phyloP scores from a whole-genome alignment of 2,113 vertebrate genomes.

The Pterocles orientalis region DNA sequence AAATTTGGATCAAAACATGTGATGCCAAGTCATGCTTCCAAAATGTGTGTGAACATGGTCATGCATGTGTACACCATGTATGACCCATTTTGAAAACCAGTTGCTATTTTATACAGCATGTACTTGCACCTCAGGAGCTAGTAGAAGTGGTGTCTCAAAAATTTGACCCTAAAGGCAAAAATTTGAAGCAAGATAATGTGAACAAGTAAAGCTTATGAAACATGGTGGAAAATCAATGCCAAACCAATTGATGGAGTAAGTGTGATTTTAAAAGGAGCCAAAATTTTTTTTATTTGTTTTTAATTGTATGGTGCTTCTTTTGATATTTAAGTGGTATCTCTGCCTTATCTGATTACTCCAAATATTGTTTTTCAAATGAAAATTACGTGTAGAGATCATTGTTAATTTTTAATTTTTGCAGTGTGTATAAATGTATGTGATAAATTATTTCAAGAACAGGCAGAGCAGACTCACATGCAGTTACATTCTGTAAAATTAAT shows the following conservation, averaged over 20 bases:
- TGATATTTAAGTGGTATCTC: neutral
- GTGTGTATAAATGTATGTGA: neutral
- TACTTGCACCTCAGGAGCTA: neutral
- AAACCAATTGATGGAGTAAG: neutral
- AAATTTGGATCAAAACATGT: neutral
- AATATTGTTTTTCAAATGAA: neutral
- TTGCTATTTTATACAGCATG: fast-evolving
- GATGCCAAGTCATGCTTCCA: neutral
- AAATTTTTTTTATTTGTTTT: neutral
- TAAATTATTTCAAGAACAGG: neutral
- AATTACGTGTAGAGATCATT: neutral
- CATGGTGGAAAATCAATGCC: neutral
- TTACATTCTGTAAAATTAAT: neutral
- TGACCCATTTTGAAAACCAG: neutral
- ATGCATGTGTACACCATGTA: neutral
- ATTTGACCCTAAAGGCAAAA: neutral
- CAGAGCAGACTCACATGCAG: neutral
- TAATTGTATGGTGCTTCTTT: neutral
- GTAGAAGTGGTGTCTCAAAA: neutral
- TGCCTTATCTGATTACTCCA: neutral
- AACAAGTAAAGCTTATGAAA: neutral
- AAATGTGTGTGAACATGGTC: neutral
- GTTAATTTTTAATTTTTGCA: neutral
- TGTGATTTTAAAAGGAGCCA: neutral
- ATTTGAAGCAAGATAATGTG: neutral